phyloP scores from a whole-genome alignment of 1,140 invertebrate species.

The Drosophila nigromelanica region DNA sequence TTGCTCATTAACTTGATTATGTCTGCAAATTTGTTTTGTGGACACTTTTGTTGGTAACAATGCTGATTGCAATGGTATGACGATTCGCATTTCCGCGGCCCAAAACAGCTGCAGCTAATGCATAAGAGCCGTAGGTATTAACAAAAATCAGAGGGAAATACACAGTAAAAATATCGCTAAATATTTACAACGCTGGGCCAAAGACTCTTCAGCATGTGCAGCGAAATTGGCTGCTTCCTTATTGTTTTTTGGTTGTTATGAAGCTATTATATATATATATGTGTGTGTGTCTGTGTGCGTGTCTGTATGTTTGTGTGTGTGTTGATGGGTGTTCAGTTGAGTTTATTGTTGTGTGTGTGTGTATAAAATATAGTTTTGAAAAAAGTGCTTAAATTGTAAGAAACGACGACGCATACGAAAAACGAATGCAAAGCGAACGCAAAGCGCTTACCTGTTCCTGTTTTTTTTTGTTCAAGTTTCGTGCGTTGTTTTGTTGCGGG shows the following conservation, averaged over 20 bases:
- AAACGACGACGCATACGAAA: slow-evolving; percentile 63
- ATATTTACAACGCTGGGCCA: slow-evolving; percentile 64
- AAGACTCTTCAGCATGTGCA: slow-evolving; percentile 46
- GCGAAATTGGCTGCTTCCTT: slow-evolving; percentile 64
- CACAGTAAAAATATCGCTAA: slow-evolving; percentile 53
- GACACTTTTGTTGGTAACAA: slow-evolving; percentile 7
- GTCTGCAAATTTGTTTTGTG: neutral
- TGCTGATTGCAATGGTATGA: slow-evolving; percentile 4
- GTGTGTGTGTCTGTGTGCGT: slow-evolving; percentile 33
- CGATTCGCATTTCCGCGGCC: slow-evolving; percentile 26
- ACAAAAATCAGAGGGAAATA: slow-evolving; percentile 54
- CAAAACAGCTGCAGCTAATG: slow-evolving; percentile 28
- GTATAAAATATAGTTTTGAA: slow-evolving; percentile 74
- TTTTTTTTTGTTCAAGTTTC: slow-evolving; percentile 39
- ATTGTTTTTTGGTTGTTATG: slow-evolving; percentile 56
- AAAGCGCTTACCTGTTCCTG: slow-evolving; percentile 77
- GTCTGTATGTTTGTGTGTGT: slow-evolving; percentile 37
- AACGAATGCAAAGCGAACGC: slow-evolving; percentile 60
- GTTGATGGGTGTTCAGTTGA: slow-evolving; percentile 37
- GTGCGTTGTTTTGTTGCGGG: slow-evolving; percentile 22
- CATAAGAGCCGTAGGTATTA: slow-evolving; percentile 30
- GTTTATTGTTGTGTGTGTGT: slow-evolving; percentile 32
- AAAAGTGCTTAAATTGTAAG: slow-evolving; percentile 79
- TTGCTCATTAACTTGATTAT: slow-evolving; percentile 14
- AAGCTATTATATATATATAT: slow-evolving; percentile 44